phyloP scores from a whole-genome alignment of 2,888 invertebrate genomes.

The Orthosia cruda region DNA sequence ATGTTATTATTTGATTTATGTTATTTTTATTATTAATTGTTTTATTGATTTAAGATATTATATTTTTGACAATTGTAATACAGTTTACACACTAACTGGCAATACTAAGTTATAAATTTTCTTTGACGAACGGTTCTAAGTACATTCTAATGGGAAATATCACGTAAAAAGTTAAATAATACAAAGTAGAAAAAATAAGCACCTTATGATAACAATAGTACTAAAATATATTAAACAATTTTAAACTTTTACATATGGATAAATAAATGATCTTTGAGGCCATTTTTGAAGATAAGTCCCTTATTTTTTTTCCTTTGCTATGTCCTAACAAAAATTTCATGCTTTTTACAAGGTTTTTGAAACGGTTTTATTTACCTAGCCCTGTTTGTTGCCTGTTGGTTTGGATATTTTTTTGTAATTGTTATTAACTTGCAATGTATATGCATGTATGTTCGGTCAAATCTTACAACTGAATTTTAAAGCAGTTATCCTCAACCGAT shows the following conservation, averaged over 20 bases:
- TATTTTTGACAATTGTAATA: constrained; percentile 15
- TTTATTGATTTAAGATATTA: no score
- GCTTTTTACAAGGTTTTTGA: no score
- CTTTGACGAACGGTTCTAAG: neutral
- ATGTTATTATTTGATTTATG: neutral
- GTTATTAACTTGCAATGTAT: no score
- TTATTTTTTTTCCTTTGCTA: no score
- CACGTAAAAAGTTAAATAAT: neutral
- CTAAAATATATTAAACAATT: constrained; percentile 35
- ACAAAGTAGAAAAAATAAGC: constrained; percentile 30
- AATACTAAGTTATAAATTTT: neutral
- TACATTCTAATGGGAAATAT: constrained; percentile 3
- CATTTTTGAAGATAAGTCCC: neutral
- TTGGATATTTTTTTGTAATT: no score
- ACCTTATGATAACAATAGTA: neutral
- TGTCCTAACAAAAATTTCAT: no score
- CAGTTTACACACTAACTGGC: neutral
- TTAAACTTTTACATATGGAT: neutral
- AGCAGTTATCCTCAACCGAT: no score
- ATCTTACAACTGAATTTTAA: no score
- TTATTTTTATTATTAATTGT: no score
- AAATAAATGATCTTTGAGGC: neutral
- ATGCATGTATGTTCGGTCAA: no score
- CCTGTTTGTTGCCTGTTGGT: no score
- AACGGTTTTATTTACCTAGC: no score